Base-by-base conservation (phyloP, 2,797 vertebrate genomes). In the Anas bernieri region DNA sequence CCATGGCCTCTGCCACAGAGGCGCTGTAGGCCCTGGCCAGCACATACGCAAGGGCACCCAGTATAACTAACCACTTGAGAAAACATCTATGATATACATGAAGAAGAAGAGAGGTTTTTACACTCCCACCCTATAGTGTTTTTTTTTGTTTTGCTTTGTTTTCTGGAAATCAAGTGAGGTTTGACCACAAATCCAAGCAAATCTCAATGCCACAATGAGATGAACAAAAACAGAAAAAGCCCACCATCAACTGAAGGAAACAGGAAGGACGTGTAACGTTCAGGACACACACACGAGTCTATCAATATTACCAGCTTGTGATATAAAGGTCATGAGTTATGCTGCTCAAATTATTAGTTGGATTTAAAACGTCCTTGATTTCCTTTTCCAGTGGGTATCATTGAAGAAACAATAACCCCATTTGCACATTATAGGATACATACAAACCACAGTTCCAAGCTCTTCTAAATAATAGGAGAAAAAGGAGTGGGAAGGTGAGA, bases 41-140 rank as follows among this genome's bases (percentile, higher is more conserved):
- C 12, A 4, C 0, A 0, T 5, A 15, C 55, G 7, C 28, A 30
- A 6, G 35, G 33, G 43, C 55, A n/a, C 2, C 21, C 4, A 1
- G 4, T 23, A 8, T 39, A 79, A 31, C 6, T 12, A 70, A 2
- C n/a, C 35, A 16, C 31, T 72, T 50, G 41, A 13, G 35, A 62
- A 55, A 75, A 75, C 41, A 12, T n/a, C 0, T 0, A 2, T 48
- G 6, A 68, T 56, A 26, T 1, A 3, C 21, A 76, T 25, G 17
- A 72, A 23, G 16, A 6, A 7, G 7, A 72, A 23, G 16, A 30
- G 7, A 45, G 5, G 8, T 6, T 54, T 75, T 82, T 59, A 41
- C 9, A 23, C 22, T 50, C 26, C 11, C 23, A 0, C 9, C 28
- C 9, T n/a, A 16, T 17, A 78, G 20, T 41, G 10, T 7, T 41